phyloP scores from a whole-genome alignment of 1,140 invertebrate genomes.

The Rhopalosiphum maidis region DNA sequence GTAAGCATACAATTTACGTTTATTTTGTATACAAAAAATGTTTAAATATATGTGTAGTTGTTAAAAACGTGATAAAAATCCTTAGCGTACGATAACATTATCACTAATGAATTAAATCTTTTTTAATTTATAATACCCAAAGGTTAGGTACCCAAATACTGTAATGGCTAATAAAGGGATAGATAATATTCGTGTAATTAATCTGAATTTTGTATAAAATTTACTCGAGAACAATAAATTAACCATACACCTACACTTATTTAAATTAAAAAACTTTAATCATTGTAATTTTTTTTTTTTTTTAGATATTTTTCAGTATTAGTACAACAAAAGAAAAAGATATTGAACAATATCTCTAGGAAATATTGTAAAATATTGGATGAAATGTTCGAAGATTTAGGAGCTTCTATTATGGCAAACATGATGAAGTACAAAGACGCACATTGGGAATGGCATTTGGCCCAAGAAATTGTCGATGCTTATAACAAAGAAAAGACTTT shows the following conservation, averaged over 20 bases:
- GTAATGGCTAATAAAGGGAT: not conserved
- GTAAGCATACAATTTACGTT: not conserved
- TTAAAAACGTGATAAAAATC: too few relatives aligned
- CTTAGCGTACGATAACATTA: too few relatives aligned
- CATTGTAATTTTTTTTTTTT: not conserved
- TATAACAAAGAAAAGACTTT: slow-evolving; percentile 27
- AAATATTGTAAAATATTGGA: slow-evolving; percentile 48
- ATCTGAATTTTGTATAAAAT: not conserved
- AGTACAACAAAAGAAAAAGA: not conserved
- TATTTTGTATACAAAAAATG: not conserved
- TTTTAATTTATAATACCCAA: too few relatives aligned
- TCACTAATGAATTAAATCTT: too few relatives aligned
- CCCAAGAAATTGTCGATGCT: not conserved
- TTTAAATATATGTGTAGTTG: not conserved
- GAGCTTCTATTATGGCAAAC: not conserved
- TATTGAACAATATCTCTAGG: not conserved
- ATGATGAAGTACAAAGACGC: slow-evolving; percentile 43
- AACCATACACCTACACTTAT: not conserved
- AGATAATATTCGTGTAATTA: not conserved
- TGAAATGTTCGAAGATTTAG: slow-evolving; percentile 29
- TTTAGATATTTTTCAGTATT: slow-evolving; percentile 32
- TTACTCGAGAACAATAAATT: not conserved
- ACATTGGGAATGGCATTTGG: slow-evolving; percentile 39
- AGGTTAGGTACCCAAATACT: too few relatives aligned
- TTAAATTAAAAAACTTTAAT: not conserved